phyloP scores from a whole-genome alignment of 2,113 vertebrate genomes.

The Cebidichthys violaceus region DNA sequence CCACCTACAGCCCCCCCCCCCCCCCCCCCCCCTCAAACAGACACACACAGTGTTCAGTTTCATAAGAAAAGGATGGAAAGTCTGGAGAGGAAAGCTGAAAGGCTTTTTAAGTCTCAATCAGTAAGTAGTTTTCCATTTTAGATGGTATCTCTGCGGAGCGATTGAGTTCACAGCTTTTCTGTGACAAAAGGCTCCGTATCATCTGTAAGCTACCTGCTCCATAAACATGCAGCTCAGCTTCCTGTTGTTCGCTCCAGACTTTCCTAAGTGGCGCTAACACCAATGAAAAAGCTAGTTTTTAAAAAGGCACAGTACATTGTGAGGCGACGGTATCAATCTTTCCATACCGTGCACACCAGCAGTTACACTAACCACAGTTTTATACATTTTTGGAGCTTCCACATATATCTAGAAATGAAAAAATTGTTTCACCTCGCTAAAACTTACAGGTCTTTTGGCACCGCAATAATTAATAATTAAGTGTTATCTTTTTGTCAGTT shows the following conservation, averaged over 20 bases:
- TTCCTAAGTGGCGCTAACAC: constrained; percentile 35
- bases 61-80: constrained; percentile 57
- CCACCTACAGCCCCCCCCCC: constrained; percentile 2
- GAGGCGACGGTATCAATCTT: not conserved
- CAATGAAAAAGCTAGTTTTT: not conserved
- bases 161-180: constrained; percentile 50
- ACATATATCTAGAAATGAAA: not conserved
- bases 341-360: not conserved
- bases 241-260: constrained; percentile 58
- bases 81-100: constrained; percentile 55
- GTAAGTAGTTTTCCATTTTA: constrained; percentile 71
- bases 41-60: constrained; percentile 1
- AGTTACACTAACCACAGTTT: too few species aligned
- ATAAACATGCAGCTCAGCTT: constrained; percentile 45
- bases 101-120: constrained; percentile 40
- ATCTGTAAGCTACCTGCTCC: constrained; percentile 48
- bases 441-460: too few species aligned
- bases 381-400: not conserved
- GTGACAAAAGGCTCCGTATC: constrained; percentile 18
- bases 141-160: not conserved
- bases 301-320: constrained; percentile 3
- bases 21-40: not conserved
- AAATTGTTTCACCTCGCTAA: too few species aligned
- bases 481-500: too few species aligned
- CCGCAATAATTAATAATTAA: too few species aligned